Conservation (phyloP, 1,140 invertebrate species). For the Hormaphis cornu region DNA sequence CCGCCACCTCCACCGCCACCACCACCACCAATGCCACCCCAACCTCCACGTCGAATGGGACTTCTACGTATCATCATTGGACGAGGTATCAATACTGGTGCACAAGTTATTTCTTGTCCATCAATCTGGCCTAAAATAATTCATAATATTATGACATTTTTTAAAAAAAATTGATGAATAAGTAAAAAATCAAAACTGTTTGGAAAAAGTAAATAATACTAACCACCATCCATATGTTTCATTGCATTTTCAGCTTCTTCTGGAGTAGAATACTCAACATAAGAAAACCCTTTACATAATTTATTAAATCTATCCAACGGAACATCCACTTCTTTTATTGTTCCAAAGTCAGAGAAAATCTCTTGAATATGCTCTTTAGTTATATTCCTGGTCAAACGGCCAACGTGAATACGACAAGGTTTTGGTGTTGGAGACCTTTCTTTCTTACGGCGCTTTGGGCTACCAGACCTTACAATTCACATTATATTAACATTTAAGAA, state of each 20-base stretch:
- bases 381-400: constrained; percentile 82
- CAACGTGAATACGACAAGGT: constrained; percentile 86
- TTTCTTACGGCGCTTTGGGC: constrained; percentile 51
- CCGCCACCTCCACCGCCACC: neutral
- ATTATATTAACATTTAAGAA: constrained; percentile 27
- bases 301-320: constrained; percentile 78
- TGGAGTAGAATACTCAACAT: constrained; percentile 85
- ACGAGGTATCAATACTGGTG: constrained; percentile 71
- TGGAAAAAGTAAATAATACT: neutral
- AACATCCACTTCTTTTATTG: constrained; percentile 82
- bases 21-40: neutral
- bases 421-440: constrained; percentile 75
- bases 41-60: constrained; percentile 51
- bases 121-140: constrained; percentile 59
- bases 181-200: too few relatives aligned
- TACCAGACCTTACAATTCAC: constrained; percentile 46
- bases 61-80: constrained; percentile 51
- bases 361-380: constrained; percentile 87
- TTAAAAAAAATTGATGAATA: neutral
- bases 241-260: constrained; percentile 97
- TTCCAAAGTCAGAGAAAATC: constrained; percentile 89
- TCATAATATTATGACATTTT: neutral
- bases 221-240: constrained; percentile 98
- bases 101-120: constrained; percentile 89
- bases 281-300: constrained; percentile 80